phyloP scores from a whole-genome alignment of 2,797 vertebrate species.

The Gymnoscopelus microlampas region DNA sequence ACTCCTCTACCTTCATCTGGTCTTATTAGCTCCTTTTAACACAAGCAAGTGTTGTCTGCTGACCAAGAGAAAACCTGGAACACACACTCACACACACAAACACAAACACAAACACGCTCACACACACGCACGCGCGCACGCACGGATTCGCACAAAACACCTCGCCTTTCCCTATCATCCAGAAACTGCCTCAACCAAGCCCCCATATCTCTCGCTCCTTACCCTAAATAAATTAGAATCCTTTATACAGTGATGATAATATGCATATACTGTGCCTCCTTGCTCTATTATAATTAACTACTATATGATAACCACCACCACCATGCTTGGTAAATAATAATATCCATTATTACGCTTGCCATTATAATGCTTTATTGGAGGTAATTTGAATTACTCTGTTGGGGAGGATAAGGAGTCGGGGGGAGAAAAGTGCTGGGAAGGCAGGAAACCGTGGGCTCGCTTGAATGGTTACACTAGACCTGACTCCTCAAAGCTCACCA shows the following conservation, averaged over 20 bases:
- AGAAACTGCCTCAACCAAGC: neutral
- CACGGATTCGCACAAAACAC: neutral
- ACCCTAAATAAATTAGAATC: conserved; percentile 72
- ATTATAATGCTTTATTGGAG: conserved; percentile 71
- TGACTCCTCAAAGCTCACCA: conserved; percentile 15
- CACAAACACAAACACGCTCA: neutral
- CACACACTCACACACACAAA: neutral
- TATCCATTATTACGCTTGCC: conserved; percentile 69
- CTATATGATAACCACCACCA: conserved; percentile 63
- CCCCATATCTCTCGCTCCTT: conserved; percentile 41
- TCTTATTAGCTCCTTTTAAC: no score
- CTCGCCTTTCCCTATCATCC: conserved; percentile 10
- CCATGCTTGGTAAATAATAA: conserved; percentile 75
- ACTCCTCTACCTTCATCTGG: no score
- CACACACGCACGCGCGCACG: neutral
- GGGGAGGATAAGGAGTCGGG: conserved; percentile 58
- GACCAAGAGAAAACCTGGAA: neutral
- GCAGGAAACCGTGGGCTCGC: conserved; percentile 55
- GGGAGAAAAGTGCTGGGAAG: conserved; percentile 53
- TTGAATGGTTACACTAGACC: conserved; percentile 27
- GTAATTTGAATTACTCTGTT: conserved; percentile 72
- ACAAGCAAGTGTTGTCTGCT: neutral
- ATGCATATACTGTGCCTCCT: conserved; percentile 58
- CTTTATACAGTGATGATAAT: conserved; percentile 69
- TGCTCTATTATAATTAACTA: conserved; percentile 78